Evolutionary conservation across 2,797 vertebrate species (phyloP).

Genomic region (Valencia hispanica): DNA sequence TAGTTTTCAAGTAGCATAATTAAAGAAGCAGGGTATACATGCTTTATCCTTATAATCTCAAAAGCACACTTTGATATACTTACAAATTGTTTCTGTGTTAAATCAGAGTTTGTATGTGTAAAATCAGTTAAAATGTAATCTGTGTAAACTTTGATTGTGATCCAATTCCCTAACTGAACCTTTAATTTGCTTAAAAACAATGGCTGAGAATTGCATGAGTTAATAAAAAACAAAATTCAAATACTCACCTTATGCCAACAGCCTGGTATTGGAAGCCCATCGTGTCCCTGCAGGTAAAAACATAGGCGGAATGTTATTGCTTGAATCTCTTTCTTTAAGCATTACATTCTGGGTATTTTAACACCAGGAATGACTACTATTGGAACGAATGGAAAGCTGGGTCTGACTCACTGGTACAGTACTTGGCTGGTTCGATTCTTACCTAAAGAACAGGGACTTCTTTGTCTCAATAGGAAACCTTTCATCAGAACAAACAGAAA

Average conservation of each 20-base stretch:
- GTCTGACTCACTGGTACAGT: too few species aligned
- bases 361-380: neutral
- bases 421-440: too few species aligned
- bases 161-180: neutral
- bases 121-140: constrained; percentile 18
- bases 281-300: constrained; percentile 84
- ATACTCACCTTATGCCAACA: constrained; percentile 94
- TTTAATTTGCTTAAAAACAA: constrained; percentile 6
- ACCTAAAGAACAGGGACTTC: too few species aligned
- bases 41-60: constrained; percentile 30
- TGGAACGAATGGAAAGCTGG: too few species aligned
- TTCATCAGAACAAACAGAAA: too few species aligned
- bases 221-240: constrained; percentile 11
- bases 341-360: neutral
- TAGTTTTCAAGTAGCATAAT: constrained; percentile 41
- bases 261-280: constrained; percentile 93
- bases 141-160: constrained; percentile 7
- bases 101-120: constrained; percentile 59
- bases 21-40: constrained; percentile 15
- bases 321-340: neutral
- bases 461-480: too few species aligned
- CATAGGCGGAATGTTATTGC: constrained; percentile 14
- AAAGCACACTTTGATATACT: constrained; percentile 54
- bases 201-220: constrained; percentile 23
- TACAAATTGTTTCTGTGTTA: constrained; percentile 72